These are phyloP conservation scores for Leptobrachium leishanense DNA, from an alignment of 2,113 vertebrate species.

Conservation along the genomic window DNA sequence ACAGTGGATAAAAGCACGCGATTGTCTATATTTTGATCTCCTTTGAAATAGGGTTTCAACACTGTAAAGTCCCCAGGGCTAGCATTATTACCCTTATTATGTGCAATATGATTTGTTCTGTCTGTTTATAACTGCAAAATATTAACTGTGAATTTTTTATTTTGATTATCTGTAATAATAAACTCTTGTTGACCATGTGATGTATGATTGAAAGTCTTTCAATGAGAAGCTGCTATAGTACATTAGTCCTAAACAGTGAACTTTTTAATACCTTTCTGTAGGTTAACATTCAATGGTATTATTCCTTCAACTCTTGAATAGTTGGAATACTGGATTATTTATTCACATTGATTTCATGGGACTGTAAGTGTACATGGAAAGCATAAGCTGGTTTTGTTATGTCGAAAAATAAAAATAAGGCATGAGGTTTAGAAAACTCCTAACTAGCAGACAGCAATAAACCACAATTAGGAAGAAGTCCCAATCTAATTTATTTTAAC, in stretches of 20 bases:
- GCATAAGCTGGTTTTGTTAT: too few relatives aligned
- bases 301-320: not conserved
- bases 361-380: too few relatives aligned
- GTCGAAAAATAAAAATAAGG: too few relatives aligned
- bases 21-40: slow-evolving; percentile 80
- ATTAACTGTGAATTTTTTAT: slow-evolving; percentile 81
- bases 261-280: not conserved
- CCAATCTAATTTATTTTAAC: too few relatives aligned
- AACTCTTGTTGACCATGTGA: slow-evolving; percentile 69
- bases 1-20: slow-evolving; percentile 70
- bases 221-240: not conserved
- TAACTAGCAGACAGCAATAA: too few relatives aligned
- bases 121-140: slow-evolving; percentile 69
- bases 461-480: too few relatives aligned
- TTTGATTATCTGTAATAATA: slow-evolving; percentile 73
- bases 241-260: too few relatives aligned
- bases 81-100: slow-evolving; percentile 65
- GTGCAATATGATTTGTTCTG: slow-evolving; percentile 79
- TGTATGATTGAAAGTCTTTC: slow-evolving; percentile 6
- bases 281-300: not conserved
- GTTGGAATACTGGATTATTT: not conserved
- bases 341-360: not conserved
- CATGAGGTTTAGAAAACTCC: too few relatives aligned
- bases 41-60: slow-evolving; percentile 61
- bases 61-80: slow-evolving; percentile 64